Base-by-base conservation (phyloP, 1,140 invertebrate genomes). In the Laodelphax striatellus region DNA sequence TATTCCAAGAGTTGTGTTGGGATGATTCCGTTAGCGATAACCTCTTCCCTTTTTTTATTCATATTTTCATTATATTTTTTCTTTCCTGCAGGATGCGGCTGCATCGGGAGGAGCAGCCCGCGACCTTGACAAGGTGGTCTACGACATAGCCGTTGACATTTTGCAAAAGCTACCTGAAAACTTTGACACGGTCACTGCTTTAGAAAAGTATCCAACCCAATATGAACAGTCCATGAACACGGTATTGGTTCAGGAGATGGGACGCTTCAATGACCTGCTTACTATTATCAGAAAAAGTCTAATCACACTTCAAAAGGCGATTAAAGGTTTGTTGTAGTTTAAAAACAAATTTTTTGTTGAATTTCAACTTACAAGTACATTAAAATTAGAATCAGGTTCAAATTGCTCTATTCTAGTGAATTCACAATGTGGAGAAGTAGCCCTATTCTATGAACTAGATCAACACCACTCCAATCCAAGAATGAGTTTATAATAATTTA, bases 161-260 rank as follows among this genome's bases (percentile, higher is more conserved):
- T 71, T 90, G 5, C 69, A 73, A 3, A 86, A 84, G 63, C 73
- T 97, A 17, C 93, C 92, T 0, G 68, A 76, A 60, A 78, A 87
- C 73, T 88, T 84, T 75, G 79, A 91, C 75, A 71, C 88, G 34
- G 74, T 85, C 67, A 70, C 76, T 34, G 76, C 85, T 55, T 70
- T 84, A 71, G 71, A 79, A 70, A 83, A 86, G 75, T 90, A 90
- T 79, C 85, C 92, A 28, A 88, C 88, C 31, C 75, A 77, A 28
- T 85, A 95, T 74, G 77, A 84, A 71, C 88, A 93, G 72, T 91
- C 88, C 62, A 91, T 94, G 88, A 93, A 93, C 69, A 93, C 91
- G 8, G 92, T 96, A 2, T 75, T 96, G 31, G 87, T 96, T 0
- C 94, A 97, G 76, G 93, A 96, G 78, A 94, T 94, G 82, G 87